Evolutionary conservation across 1,140 invertebrate genomes (phyloP).

Genomic region (Charaxes varanes): DNA sequence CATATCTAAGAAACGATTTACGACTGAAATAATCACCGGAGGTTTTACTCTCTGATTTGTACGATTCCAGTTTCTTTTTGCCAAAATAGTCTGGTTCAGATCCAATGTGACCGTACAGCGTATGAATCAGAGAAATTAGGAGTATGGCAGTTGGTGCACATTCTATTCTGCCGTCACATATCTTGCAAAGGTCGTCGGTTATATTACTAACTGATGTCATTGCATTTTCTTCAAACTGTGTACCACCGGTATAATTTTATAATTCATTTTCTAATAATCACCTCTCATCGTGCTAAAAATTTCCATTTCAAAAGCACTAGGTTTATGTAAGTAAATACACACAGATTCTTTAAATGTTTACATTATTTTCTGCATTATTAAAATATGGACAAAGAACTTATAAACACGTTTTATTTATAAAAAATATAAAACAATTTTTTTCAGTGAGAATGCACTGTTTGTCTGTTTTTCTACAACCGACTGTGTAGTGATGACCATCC

Average conservation of each 20-base stretch:
- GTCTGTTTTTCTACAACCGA: conserved; percentile 1
- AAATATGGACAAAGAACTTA: no score
- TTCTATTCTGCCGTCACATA: conserved; percentile 60
- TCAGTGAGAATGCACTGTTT: not conserved
- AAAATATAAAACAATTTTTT: no score
- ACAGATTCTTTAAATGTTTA: no score
- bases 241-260: no score
- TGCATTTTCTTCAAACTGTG: conserved; percentile 43
- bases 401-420: no score
- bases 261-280: no score
- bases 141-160: conserved; percentile 63
- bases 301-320: not conserved
- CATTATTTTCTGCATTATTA: no score
- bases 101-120: conserved; percentile 51
- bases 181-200: conserved; percentile 58
- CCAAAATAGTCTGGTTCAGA: conserved; percentile 56
- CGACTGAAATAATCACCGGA: conserved; percentile 2
- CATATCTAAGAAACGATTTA: conserved; percentile 15
- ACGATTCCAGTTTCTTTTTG: conserved; percentile 18
- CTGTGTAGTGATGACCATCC: not conserved
- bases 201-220: conserved; percentile 46
- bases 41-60: conserved; percentile 12
- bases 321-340: not conserved
- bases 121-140: conserved; percentile 53
- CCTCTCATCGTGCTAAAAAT: no score